phyloP scores from a whole-genome alignment of 2,797 vertebrate species.

The Myotis pilosus region DNA sequence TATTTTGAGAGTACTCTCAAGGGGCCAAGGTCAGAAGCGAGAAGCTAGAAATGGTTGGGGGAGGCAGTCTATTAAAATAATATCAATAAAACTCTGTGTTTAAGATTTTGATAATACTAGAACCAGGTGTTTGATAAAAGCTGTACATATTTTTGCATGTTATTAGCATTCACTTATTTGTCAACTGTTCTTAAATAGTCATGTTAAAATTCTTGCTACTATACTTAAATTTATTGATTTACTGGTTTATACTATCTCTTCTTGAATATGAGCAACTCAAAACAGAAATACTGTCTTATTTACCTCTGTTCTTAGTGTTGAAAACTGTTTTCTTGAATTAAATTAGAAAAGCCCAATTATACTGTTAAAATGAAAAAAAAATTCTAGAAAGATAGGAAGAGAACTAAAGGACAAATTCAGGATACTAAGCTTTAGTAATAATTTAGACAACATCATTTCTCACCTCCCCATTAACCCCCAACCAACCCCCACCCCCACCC shows the following conservation, averaged over 20 bases:
- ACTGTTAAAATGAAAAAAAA: neutral
- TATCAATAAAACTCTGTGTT: neutral
- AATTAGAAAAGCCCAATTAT: neutral
- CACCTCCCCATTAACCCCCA: too few species aligned
- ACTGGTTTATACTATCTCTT: neutral
- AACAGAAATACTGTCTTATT: neutral
- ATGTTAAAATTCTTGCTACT: conserved; percentile 16
- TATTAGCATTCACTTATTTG: neutral
- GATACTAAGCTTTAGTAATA: neutral
- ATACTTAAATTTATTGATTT: conserved; percentile 41
- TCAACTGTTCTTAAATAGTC: conserved; percentile 27
- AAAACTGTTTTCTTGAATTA: conserved; percentile 44
- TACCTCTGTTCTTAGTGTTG: neutral
- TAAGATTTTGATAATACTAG: conserved; percentile 29
- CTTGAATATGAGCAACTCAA: neutral
- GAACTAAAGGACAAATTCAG: neutral
- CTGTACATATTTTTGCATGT: neutral
- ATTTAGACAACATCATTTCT: neutral
- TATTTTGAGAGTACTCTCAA: conserved; percentile 2
- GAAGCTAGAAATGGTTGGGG: neutral
- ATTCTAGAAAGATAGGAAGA: neutral
- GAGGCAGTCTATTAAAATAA: neutral
- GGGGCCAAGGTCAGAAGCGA: neutral
- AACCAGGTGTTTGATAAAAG: neutral
- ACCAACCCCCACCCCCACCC: too few species aligned